Percentiles rank a stretch among this genome's conserved stretches.
phyloP scores from a whole-genome alignment of 2,113 vertebrate species.

The Chaetodon auriga region DNA sequence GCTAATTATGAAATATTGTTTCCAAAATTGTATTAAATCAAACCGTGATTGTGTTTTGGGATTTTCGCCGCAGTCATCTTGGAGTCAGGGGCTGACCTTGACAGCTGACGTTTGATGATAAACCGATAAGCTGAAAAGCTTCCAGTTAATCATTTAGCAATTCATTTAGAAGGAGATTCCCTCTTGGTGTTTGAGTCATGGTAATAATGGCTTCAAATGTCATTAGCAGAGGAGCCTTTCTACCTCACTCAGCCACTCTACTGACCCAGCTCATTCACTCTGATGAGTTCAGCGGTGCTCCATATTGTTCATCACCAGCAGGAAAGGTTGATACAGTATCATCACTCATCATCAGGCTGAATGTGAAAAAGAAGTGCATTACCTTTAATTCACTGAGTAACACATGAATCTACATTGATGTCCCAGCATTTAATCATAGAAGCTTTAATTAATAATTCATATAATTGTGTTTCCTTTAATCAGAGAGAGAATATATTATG shows the following conservation, averaged over 20 bases:
- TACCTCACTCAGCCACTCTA: constrained; percentile 20
- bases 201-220: constrained; percentile 55
- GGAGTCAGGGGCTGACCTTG: constrained; percentile 46
- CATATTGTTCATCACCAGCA: constrained; percentile 33
- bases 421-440: constrained; percentile 23
- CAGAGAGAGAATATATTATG: neutral
- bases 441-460: constrained; percentile 13
- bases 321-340: constrained; percentile 39
- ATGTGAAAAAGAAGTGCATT: neutral
- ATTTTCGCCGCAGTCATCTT: neutral
- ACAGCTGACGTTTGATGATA: constrained; percentile 47
- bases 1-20: constrained; percentile 2
- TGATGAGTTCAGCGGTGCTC: constrained; percentile 27
- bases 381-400: constrained; percentile 16
- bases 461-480: constrained; percentile 18
- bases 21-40: neutral
- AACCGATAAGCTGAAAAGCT: constrained; percentile 49
- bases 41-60: neutral
- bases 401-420: constrained; percentile 5
- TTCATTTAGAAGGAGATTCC: constrained; percentile 21
- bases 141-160: constrained; percentile 41
- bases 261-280: constrained; percentile 24
- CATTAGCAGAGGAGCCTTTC: constrained; percentile 44
- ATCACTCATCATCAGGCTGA: constrained; percentile 45
- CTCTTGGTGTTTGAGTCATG: constrained; percentile 34